Evolutionary conservation across 2,797 vertebrate species (phyloP).

Genomic region (Lindbergichthys nudifrons): DNA sequence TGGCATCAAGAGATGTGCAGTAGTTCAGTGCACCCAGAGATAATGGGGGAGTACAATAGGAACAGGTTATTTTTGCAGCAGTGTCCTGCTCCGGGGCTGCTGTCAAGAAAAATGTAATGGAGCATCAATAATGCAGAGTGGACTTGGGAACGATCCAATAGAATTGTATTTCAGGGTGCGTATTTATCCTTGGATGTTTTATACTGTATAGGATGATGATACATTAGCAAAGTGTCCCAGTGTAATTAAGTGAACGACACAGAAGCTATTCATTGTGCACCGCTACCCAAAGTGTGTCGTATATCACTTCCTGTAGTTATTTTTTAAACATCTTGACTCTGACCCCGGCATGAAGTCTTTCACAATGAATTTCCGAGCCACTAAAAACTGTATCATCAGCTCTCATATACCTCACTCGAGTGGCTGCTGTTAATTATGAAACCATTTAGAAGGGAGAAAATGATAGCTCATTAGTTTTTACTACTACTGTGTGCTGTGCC

Average conservation of each 20-base stretch:
- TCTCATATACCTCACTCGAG: slow-evolving; percentile 73
- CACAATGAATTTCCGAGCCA: slow-evolving; percentile 51
- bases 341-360: slow-evolving; percentile 48
- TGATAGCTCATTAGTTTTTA: slow-evolving; percentile 81
- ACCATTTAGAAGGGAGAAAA: slow-evolving; percentile 73
- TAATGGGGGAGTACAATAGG: slow-evolving; percentile 43
- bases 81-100: slow-evolving; percentile 42
- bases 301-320: slow-evolving; percentile 31
- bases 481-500: slow-evolving; percentile 64
- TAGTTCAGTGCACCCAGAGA: slow-evolving; percentile 44
- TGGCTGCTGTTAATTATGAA: slow-evolving; percentile 79
- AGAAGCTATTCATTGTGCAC: slow-evolving; percentile 39
- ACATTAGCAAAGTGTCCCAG: slow-evolving; percentile 41
- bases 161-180: slow-evolving; percentile 46
- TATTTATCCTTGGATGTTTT: slow-evolving; percentile 51
- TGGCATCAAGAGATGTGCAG: slow-evolving; percentile 50
- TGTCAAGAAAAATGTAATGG: slow-evolving; percentile 60
- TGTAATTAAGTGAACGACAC: slow-evolving; percentile 59
- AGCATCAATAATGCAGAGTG: slow-evolving; percentile 63
- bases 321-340: slow-evolving; percentile 44
- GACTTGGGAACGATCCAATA: slow-evolving; percentile 31
- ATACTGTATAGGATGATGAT: slow-evolving; percentile 44
- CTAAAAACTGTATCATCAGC: slow-evolving; percentile 67
- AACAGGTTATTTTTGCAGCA: slow-evolving; percentile 40
- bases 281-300: slow-evolving; percentile 32